Conservation (phyloP, 2,113 vertebrate genomes). For the Plotosus lineatus region DNA sequence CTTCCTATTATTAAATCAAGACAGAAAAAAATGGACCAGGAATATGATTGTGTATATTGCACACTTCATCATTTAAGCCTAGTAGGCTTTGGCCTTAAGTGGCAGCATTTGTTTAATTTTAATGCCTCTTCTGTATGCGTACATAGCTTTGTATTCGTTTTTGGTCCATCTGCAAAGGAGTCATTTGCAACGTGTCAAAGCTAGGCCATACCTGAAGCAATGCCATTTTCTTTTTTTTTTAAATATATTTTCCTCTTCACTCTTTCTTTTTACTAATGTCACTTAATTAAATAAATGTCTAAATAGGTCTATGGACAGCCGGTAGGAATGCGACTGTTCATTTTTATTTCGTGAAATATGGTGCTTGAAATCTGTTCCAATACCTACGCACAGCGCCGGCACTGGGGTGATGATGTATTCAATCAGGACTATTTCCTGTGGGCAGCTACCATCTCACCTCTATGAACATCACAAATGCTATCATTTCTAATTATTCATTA, state of each 20-base stretch:
- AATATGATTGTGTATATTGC: slow-evolving; percentile 38
- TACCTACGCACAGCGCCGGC: slow-evolving; percentile 1
- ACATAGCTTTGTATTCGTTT: slow-evolving; percentile 2
- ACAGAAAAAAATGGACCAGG: slow-evolving; percentile 34
- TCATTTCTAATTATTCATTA: slow-evolving; percentile 49
- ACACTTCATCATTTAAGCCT: slow-evolving; percentile 56
- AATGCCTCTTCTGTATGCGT: slow-evolving; percentile 15
- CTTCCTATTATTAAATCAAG: slow-evolving; percentile 58
- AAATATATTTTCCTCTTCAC: background rate
- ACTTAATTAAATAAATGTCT: slow-evolving; percentile 42
- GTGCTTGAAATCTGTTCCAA: slow-evolving; percentile 24
- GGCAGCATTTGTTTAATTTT: slow-evolving; percentile 37
- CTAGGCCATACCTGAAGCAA: background rate
- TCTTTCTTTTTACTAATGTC: background rate
- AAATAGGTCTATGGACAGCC: background rate
- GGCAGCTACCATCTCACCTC: slow-evolving; percentile 28
- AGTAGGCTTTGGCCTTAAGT: slow-evolving; percentile 29
- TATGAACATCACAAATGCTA: slow-evolving; percentile 26
- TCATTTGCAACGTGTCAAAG: background rate
- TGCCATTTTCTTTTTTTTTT: no score
- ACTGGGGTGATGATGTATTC: slow-evolving; percentile 41
- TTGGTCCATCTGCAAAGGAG: background rate
- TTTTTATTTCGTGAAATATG: background rate
- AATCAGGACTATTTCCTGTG: slow-evolving; percentile 48
- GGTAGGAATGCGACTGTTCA: slow-evolving; percentile 8